Percentiles rank a stretch among this genome's conserved stretches.
Conservation (phyloP, 1,140 invertebrate species). For the Onthophagus taurus region DNA sequence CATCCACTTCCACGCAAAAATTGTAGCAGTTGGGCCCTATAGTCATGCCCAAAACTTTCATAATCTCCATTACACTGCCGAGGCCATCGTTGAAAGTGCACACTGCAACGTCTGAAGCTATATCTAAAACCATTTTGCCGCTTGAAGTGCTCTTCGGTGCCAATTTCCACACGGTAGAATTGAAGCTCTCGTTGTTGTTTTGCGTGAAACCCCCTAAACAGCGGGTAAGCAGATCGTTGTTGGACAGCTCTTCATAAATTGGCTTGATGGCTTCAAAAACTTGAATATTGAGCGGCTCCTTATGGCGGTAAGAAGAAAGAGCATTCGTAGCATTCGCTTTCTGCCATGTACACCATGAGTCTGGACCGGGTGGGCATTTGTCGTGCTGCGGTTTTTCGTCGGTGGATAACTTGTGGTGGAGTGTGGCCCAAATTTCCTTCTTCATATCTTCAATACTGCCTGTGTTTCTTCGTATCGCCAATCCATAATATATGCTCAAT, state of each 20-base stretch:
- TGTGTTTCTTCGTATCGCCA: constrained; percentile 22
- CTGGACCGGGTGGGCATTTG: constrained; percentile 13
- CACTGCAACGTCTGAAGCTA: constrained; percentile 1
- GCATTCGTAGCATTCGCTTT: constrained; percentile 13
- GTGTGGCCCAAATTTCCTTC: constrained; percentile 25
- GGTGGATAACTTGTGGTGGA: constrained; percentile 22
- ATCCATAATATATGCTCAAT: constrained; percentile 23
- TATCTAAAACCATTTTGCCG: constrained; percentile 16
- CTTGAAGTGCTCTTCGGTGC: constrained; percentile 19
- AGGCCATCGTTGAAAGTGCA: background rate
- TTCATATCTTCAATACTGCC: constrained; percentile 23
- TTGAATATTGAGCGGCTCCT: background rate
- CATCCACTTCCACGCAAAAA: background rate
- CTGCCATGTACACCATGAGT: constrained; percentile 18
- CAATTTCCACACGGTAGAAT: constrained; percentile 5
- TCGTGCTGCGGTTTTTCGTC: constrained; percentile 24
- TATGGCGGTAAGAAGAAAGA: background rate
- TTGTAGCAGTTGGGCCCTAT: too few species aligned
- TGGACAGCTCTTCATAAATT: background rate
- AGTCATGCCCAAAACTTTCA: background rate
- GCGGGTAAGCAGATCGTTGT: background rate
- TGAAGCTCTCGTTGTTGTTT: background rate
- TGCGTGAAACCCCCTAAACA: background rate
- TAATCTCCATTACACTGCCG: background rate
- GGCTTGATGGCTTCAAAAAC: background rate